These are phyloP conservation scores for Leptosomus discolor DNA, from an alignment of 2,113 vertebrate species.

Conservation along the genomic window DNA sequence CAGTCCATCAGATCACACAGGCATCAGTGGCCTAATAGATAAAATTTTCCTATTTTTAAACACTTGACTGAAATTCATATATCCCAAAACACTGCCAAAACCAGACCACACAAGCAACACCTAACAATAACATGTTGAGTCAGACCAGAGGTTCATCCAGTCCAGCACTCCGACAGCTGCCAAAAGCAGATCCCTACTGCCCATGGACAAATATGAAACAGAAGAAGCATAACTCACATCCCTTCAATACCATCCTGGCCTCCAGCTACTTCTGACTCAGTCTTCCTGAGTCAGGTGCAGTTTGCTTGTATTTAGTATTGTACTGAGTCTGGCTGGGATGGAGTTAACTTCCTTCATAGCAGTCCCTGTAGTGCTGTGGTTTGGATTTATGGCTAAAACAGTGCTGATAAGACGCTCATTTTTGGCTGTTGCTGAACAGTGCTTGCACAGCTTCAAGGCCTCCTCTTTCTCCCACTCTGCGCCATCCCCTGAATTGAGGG, in stretches of 20 bases:
- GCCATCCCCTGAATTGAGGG: not conserved
- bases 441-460: not conserved
- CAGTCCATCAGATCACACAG: not conserved
- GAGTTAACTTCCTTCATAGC: not conserved
- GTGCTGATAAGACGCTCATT: not conserved
- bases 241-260: not conserved
- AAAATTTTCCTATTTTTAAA: not conserved
- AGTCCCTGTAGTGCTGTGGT: not conserved
- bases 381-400: not conserved
- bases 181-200: not conserved
- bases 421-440: not conserved
- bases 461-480: not conserved
- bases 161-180: not conserved
- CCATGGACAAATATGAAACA: not conserved
- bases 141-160: not conserved
- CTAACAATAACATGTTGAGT: not conserved
- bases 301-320: not conserved
- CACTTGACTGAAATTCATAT: not conserved
- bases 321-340: not conserved
- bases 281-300: not conserved
- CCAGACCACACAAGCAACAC: not conserved
- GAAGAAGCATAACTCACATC: not conserved
- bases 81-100: not conserved
- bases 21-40: not conserved
- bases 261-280: not conserved